Conservation (phyloP, 2,113 vertebrate species). For the Carassius gibelio region DNA sequence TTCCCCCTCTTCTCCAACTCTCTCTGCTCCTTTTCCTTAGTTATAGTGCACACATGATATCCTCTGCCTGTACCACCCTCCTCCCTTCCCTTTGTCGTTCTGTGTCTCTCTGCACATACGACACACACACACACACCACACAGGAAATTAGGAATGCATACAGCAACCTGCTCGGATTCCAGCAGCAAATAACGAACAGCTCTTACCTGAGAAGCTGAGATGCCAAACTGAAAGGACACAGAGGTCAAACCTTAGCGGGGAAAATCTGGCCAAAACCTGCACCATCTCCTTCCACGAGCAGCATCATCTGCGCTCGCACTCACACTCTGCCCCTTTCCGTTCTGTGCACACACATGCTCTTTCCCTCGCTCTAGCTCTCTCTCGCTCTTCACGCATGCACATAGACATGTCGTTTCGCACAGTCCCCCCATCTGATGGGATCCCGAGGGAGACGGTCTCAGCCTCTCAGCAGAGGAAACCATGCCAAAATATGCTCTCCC, state of each 20-base stretch:
- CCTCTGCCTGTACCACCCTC: slow-evolving; percentile 69
- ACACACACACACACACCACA: slow-evolving; percentile 55
- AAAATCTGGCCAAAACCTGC: slow-evolving; percentile 78
- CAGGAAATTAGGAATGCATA: slow-evolving; percentile 63
- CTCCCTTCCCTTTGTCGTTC: slow-evolving; percentile 58
- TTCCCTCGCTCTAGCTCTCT: slow-evolving; percentile 41
- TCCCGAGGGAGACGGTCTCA: slow-evolving; percentile 69
- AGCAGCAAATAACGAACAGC: slow-evolving; percentile 71
- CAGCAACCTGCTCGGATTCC: slow-evolving; percentile 62
- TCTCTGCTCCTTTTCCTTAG: slow-evolving; percentile 72
- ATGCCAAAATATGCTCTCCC: slow-evolving; percentile 67
- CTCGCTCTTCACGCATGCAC: slow-evolving; percentile 44
- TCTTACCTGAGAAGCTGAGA: slow-evolving; percentile 78
- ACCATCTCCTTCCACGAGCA: slow-evolving; percentile 52
- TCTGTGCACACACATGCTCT: slow-evolving; percentile 47
- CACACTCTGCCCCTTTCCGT: slow-evolving; percentile 45
- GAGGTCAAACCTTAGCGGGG: slow-evolving; percentile 91
- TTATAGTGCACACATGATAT: slow-evolving; percentile 80
- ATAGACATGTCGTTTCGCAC: slow-evolving; percentile 36
- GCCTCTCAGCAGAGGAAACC: slow-evolving; percentile 71
- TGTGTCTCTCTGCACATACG: slow-evolving; percentile 51
- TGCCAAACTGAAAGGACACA: slow-evolving; percentile 83
- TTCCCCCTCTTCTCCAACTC: slow-evolving; percentile 63
- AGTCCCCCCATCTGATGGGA: slow-evolving; percentile 74
- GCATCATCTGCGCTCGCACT: slow-evolving; percentile 43